Evolutionary conservation across 2,113 vertebrate genomes (phyloP).

Genomic region (Chionomys nivalis): DNA sequence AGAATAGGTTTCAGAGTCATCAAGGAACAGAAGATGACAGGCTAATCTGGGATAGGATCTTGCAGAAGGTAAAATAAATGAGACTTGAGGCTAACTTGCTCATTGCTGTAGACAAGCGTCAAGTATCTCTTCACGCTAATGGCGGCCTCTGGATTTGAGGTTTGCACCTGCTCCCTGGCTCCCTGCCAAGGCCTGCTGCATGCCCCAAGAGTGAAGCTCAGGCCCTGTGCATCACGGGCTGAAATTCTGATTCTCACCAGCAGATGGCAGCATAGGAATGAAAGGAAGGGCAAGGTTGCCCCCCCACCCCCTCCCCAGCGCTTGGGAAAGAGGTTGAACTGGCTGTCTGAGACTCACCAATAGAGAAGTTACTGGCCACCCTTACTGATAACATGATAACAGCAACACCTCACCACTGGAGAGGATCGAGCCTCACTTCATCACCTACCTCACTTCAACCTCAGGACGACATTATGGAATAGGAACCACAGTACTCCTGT

Average conservation of each 20-base stretch:
- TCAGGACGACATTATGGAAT: background rate
- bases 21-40: background rate
- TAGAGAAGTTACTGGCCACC: background rate
- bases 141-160: background rate
- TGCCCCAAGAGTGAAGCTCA: fast-evolving
- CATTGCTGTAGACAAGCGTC: background rate
- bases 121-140: background rate
- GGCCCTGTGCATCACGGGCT: background rate
- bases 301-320: too few species aligned
- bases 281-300: background rate
- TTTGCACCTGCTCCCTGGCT: background rate
- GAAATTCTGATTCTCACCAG: constrained; percentile 74
- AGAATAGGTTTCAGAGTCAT: background rate
- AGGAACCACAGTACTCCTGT: background rate
- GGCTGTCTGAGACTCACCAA: background rate
- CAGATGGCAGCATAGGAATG: constrained; percentile 80
- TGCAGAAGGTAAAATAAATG: background rate
- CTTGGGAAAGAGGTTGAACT: background rate
- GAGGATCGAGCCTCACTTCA: background rate
- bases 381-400: background rate
- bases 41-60: background rate
- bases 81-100: background rate
- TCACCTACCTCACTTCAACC: background rate
- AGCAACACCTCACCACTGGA: background rate
- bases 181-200: background rate